phyloP scores from a whole-genome alignment of 1,140 invertebrate genomes.

The Drosophila baimaii region DNA sequence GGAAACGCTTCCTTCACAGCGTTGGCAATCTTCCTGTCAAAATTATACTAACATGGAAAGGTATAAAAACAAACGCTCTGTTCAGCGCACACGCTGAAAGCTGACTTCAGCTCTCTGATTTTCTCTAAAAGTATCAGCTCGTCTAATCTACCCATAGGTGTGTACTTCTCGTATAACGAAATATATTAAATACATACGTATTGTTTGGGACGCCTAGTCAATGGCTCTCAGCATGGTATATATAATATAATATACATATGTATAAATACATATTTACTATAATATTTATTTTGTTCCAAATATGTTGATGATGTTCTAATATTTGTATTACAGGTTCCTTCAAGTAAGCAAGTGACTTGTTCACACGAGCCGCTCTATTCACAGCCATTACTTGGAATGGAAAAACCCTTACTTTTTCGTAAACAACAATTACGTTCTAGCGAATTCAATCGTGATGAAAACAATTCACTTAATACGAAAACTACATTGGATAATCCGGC shows the following conservation, averaged over 20 bases:
- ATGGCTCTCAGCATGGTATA: no score
- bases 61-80: no score
- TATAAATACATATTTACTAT: not conserved
- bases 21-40: no score
- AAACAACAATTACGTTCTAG: constrained; percentile 32
- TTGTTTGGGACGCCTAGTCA: no score
- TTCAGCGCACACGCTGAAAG: no score
- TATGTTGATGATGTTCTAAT: not conserved
- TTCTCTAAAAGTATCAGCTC: no score
- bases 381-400: constrained; percentile 71
- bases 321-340: constrained; percentile 58
- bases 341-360: constrained; percentile 77
- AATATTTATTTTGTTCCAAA: not conserved
- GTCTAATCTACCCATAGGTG: no score
- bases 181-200: no score
- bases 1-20: no score
- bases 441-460: constrained; percentile 16
- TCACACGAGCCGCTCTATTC: constrained; percentile 84
- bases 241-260: not conserved
- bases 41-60: no score
- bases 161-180: no score
- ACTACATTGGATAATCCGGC: constrained; percentile 75
- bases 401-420: constrained; percentile 22
- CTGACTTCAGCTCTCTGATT: no score
- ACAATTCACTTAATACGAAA: constrained; percentile 30